A percentile compares a stretch with the other conserved stretches of the same genome.
Evolutionary conservation across 2,113 vertebrate species (phyloP).

Genomic region (Perca flavescens): DNA sequence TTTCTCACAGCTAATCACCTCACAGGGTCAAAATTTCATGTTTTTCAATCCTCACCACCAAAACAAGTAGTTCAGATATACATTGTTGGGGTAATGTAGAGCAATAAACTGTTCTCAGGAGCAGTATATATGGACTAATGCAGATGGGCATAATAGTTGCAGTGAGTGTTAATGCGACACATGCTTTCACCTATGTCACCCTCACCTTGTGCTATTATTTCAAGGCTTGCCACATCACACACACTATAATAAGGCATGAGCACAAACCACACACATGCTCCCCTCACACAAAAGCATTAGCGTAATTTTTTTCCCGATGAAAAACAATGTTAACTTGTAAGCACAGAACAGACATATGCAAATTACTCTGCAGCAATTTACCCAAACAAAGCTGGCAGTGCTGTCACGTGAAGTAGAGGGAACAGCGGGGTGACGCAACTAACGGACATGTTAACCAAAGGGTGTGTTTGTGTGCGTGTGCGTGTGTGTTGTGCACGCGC

Average conservation of each 20-base stretch:
- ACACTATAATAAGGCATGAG: background rate
- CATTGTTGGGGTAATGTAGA: background rate
- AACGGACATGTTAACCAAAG: conserved; percentile 14
- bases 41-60: background rate
- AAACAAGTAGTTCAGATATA: conserved; percentile 16
- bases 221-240: conserved; percentile 35
- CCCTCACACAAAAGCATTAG: conserved; percentile 57
- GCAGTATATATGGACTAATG: conserved; percentile 48
- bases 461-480: conserved; percentile 1
- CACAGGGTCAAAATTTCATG: background rate
- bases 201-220: conserved; percentile 67
- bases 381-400: conserved; percentile 73
- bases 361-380: conserved; percentile 75
- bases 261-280: conserved; percentile 30
- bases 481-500: background rate
- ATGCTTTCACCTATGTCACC: conserved; percentile 67
- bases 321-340: conserved; percentile 76
- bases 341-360: conserved; percentile 73
- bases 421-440: background rate
- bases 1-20: conserved; percentile 38
- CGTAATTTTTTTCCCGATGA: conserved; percentile 72
- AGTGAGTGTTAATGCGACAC: conserved; percentile 60
- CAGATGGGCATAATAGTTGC: conserved; percentile 61
- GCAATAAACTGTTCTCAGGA: conserved; percentile 25
- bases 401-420: conserved; percentile 40